A percentile compares a stretch with the other conserved stretches of the same genome.
phyloP scores from a whole-genome alignment of 2,113 vertebrate genomes.

The Myotis brandtii region DNA sequence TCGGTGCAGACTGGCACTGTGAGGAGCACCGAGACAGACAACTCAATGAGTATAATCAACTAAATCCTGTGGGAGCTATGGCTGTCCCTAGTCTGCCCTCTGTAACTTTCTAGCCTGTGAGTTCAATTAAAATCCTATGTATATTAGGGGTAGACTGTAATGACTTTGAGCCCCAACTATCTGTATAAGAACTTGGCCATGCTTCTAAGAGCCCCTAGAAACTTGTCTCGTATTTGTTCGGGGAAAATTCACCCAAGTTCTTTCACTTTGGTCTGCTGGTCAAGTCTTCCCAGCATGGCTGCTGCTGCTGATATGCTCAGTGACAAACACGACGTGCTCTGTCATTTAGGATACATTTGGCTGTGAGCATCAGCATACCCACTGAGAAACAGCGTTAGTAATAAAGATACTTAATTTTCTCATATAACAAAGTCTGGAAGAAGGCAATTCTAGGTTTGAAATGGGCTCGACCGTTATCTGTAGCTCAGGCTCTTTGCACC shows the following conservation, averaged over 20 bases:
- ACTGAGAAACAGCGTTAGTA: neutral
- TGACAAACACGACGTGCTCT: neutral
- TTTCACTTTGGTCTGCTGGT: neutral
- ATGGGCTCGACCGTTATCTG: neutral
- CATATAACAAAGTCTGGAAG: neutral
- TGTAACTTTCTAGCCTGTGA: neutral
- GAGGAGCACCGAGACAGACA: neutral
- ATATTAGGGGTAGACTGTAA: neutral
- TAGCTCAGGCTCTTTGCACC: neutral
- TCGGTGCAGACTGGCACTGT: neutral
- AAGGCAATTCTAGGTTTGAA: conserved; percentile 4
- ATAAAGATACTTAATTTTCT: neutral
- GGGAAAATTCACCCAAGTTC: conserved; percentile 19
- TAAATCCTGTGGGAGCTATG: neutral
- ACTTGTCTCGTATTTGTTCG: neutral
- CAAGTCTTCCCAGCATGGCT: neutral
- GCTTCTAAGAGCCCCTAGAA: neutral
- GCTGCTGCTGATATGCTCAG: neutral
- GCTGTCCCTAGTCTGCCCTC: neutral
- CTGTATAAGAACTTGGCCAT: neutral
- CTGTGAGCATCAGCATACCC: conserved; percentile 13
- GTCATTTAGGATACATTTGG: neutral
- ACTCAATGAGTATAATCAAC: neutral
- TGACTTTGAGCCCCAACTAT: neutral
- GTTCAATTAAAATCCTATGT: conserved; percentile 22